Base-by-base conservation (phyloP, 2,113 vertebrate genomes). In the Proterorhinus semilunaris region DNA sequence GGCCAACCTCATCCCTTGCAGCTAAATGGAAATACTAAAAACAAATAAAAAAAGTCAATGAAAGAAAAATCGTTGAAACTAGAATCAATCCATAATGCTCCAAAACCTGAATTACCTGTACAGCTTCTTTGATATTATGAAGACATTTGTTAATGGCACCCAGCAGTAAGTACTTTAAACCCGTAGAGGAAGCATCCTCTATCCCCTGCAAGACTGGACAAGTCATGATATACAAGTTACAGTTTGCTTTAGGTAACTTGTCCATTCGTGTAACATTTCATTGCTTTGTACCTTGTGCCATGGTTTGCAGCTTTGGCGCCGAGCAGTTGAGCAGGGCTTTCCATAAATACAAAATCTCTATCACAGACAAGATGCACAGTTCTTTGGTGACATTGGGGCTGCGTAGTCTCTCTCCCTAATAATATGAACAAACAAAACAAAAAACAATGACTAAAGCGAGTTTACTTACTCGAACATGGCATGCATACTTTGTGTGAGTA, bases 331-430 rank as follows among this genome's bases (percentile, higher is more conserved):
- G 90, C 65, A 98, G 93, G 50, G 96, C 96, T 83, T 96, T 98
- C 96, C 96, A 98, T 69, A 98, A 87, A 80, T 98, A 98, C 4
- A 98, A 65, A 44, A 98, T 95, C 87, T 98, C 96, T 6, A 98
- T 95, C 80, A 95, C 94, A 1, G 95, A 95, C 76, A 98, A 86
- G 82, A 96, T 90, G 73, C 96, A 98, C 48, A 96, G 92, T 2
- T 92, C 95, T 85, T 88, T 92, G 80, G 91, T 93, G 0, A 95
- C 93, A 59, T 85, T 78, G 79, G 94, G 89, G 45, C 94, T 96
- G 73, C 91, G 92, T 63, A 97, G 93, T 72, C 93, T 90, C 66
- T 98, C 96, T 16, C 95, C 94, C 96, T 61, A n/a, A 36, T 2
- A 36, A 36, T 36, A 36, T 4, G 2, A 44, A 43, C 0, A 61